Base-by-base conservation (phyloP, 2,113 vertebrate genomes). In the Hystrix cristata region DNA sequence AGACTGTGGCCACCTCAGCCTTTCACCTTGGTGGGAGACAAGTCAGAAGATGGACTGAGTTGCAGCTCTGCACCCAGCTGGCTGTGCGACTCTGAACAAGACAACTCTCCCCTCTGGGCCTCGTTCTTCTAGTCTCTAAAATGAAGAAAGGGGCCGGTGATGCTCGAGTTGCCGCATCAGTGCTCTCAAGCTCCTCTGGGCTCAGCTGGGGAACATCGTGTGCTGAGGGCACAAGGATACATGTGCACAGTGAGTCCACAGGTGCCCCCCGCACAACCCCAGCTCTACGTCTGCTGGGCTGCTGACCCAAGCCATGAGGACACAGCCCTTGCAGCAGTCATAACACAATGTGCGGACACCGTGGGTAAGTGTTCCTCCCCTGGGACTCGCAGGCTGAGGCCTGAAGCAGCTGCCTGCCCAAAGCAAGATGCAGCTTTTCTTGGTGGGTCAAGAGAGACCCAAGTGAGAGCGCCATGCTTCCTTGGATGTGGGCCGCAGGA, bases 391-490 rank as follows among this genome's bases (percentile, higher is more conserved):
- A 92, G 51, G 12, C 19, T 19, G 12, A 23, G 6, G 53, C 8
- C 64, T 64, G 5, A 6, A 65, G 86, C 67, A 93, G 38, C 89
- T 87, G 48, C 87, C 34, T 74, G 8, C 53, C 34, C 69, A 78
- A 95, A 94, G 60, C 46, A 72, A 96, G 34, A 88, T n/a, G 72
- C 5, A 89, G 10, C 29, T 34, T 91, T 92, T 90, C 72, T 79
- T 76, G 13, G 8, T 60, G 87, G 82, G 46, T 55, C 34, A 64
- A 43, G 19, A 96, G 76, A 90, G 57, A 29, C 46, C n/a, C 83
- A 7, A 83, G 57, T 43, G 62, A 88, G 59, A 46, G 7, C 31
- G 65, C 81, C 92, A 38, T 0, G 2, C 15, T 16, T 72, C 55
- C 81, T 88, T 83, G 91, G 34, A 80, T 31, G n/a, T 3, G 8